phyloP scores from a whole-genome alignment of 2,113 vertebrate genomes.

The Saguinus imperator region DNA sequence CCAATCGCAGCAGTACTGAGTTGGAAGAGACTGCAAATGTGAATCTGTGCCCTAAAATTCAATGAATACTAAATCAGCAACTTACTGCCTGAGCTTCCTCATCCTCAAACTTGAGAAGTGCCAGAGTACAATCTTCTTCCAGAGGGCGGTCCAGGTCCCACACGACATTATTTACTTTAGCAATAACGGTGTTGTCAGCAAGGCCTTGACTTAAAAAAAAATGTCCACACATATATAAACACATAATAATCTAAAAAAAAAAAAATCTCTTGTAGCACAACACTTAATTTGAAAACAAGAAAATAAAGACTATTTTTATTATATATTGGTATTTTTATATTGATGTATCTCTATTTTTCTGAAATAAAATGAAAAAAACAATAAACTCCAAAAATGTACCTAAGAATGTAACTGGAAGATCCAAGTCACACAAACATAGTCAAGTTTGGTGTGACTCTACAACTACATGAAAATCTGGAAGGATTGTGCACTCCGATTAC shows the following conservation, averaged over 20 bases:
- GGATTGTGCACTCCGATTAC: background rate
- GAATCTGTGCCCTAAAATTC: background rate
- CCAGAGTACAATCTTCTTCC: constrained; percentile 92
- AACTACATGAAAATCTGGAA: background rate
- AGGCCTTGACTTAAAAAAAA: constrained; percentile 91
- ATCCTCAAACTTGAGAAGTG: constrained; percentile 97
- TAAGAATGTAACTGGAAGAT: constrained; percentile 10
- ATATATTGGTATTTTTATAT: background rate
- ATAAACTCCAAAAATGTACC: background rate
- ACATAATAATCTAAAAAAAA: background rate
- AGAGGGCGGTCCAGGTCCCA: constrained; percentile 98
- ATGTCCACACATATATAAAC: background rate
- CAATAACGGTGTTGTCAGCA: constrained; percentile 94
- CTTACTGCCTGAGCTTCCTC: constrained; percentile 97
- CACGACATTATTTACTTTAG: constrained; percentile 93
- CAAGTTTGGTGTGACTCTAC: background rate
- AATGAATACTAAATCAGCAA: constrained; percentile 41
- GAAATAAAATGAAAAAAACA: constrained; percentile 39
- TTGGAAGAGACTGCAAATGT: background rate
- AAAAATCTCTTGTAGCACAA: background rate
- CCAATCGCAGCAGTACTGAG: background rate
- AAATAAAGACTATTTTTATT: background rate
- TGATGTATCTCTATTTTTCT: background rate
- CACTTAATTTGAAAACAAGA: background rate
- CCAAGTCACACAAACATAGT: background rate